Evolutionary conservation across 1,140 invertebrate species (phyloP).

Genomic region (Aradophagus sp.): DNA sequence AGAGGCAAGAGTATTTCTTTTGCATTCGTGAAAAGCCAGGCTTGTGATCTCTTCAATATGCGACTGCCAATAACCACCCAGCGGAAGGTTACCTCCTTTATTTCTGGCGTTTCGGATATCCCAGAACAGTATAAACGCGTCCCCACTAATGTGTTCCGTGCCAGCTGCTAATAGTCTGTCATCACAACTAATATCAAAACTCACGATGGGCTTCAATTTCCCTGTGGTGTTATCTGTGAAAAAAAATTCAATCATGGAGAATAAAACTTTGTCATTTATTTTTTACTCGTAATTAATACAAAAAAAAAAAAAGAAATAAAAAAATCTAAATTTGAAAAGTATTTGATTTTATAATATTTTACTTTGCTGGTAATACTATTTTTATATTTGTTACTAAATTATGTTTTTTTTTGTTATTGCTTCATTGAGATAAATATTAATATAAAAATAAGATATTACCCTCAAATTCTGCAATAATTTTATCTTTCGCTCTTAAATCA

Average conservation of each 20-base stretch:
- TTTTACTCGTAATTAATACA: too few species aligned
- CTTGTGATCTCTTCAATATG: constrained; percentile 89
- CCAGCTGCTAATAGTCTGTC: constrained; percentile 85
- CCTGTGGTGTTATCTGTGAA: constrained; percentile 56
- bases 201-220: constrained; percentile 77
- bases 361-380: too few species aligned
- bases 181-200: constrained; percentile 85
- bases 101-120: constrained; percentile 78
- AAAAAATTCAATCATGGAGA: neutral
- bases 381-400: too few species aligned
- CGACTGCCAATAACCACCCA: constrained; percentile 91
- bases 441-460: constrained; percentile 67
- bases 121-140: constrained; percentile 89
- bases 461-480: constrained; percentile 76
- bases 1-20: constrained; percentile 81
- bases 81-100: constrained; percentile 74
- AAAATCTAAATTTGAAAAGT: too few species aligned
- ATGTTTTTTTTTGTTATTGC: too few species aligned
- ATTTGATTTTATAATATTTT: too few species aligned
- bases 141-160: constrained; percentile 81
- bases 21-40: constrained; percentile 85
- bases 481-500: constrained; percentile 78
- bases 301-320: too few species aligned
- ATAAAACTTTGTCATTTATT: too few species aligned
- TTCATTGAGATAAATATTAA: too few species aligned